Base-by-base conservation (phyloP, 2,113 vertebrate species). In the Symphodus melops region DNA sequence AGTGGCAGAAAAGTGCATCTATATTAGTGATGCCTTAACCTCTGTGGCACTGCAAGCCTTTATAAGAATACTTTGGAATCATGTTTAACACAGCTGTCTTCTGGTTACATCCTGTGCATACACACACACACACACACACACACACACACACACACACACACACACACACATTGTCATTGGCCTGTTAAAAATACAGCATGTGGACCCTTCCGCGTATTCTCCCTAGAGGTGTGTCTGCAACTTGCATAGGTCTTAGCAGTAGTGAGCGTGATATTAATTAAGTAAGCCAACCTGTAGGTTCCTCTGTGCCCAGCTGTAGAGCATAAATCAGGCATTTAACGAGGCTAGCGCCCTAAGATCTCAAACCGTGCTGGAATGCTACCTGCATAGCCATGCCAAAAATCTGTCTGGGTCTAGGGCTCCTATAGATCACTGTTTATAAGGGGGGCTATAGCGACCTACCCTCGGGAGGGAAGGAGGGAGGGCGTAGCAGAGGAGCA, bases 361-460 rank as follows among this genome's bases (percentile, higher is more conserved):
- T 92, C 94, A 91, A 94, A 95, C 95, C 92, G 87, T 93, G 94
- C 93, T 96, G 95, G 94, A 95, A 96, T 94, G 51, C 86, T 95
- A 94, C 94, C 94, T 87, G 70, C 76, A 85, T 20, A 77, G 83
- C 33, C 85, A 79, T 96, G 95, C 96, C 96, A 97, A 96, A 95
- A 96, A 96, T 92, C 89, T 95, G 94, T 95, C 95, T 93, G 84
- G 86, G 85, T 85, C 75, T 77, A 77, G 84, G 79, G 90, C 92
- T 88, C 94, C 90, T 92, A 93, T 90, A 95, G 93, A 93, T 95
- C 92, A 92, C 91, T 86, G 59, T 90, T 68, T 86, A 86, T 17
- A 89, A 79, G 91, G 88, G 54, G 64, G 87, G 91, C 78, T 91
- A 77, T 9, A 83, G 79, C 74, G 46, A 84, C 58, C 48, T 57